Evolutionary conservation across 2,113 vertebrate species (phyloP).

Genomic region (Hydrochoerus hydrochaeris): DNA sequence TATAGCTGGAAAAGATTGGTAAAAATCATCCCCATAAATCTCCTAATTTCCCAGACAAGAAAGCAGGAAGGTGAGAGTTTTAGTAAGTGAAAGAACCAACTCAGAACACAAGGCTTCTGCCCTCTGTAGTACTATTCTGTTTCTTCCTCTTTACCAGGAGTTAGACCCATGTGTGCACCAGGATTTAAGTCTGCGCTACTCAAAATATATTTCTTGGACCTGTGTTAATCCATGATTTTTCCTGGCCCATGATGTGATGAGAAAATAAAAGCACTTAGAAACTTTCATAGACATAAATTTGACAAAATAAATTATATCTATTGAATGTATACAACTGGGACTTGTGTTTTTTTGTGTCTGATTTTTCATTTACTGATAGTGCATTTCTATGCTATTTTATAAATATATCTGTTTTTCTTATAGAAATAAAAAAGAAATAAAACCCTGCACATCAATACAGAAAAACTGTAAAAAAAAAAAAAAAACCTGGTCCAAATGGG

Average conservation of each 20-base stretch:
- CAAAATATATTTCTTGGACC: not conserved
- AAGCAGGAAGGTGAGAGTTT: not conserved
- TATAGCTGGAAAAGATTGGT: not conserved
- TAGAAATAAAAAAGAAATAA: not conserved
- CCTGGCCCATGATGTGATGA: not conserved
- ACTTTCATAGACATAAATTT: not conserved
- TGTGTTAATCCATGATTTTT: not conserved
- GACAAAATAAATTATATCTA: not conserved
- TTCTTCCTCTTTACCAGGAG: not conserved
- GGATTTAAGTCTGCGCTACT: not conserved
- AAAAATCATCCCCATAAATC: not conserved
- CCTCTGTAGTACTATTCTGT: not conserved
- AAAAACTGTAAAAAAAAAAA: not conserved
- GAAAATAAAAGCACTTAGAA: not conserved
- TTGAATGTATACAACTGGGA: not conserved
- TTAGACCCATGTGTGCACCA: not conserved
- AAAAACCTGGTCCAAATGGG: not conserved
- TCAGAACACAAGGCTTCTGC: not conserved
- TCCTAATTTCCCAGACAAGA: not conserved
- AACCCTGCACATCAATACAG: not conserved
- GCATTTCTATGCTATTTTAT: slow-evolving; percentile 10
- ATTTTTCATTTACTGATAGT: slow-evolving; percentile 6
- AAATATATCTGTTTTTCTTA: not conserved
- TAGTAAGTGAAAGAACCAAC: not conserved
- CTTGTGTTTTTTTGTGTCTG: not conserved